Evolutionary conservation across 2,888 invertebrate genomes (phyloP).

Genomic region (Drosophila kanekoi): DNA sequence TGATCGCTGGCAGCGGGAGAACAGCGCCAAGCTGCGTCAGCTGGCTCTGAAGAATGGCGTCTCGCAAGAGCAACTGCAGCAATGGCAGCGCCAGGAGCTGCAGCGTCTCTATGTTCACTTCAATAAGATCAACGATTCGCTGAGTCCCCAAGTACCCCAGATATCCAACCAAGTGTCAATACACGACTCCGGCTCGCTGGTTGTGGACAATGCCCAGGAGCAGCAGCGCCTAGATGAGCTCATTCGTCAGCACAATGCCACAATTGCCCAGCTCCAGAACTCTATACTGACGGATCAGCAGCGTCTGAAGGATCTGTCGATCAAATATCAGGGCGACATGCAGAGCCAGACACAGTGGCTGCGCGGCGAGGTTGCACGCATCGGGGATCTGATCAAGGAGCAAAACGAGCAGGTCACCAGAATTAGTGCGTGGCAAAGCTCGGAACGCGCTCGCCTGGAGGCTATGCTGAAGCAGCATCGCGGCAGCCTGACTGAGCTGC

Average conservation of each 20-base stretch:
- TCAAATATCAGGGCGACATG: conserved; percentile 81
- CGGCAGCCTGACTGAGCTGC: conserved; percentile 79
- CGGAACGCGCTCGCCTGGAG: conserved; percentile 82
- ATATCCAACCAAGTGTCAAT: conserved; percentile 8
- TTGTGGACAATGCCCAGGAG: conserved; percentile 69
- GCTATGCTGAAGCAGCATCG: conserved; percentile 79
- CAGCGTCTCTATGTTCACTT: conserved; percentile 77
- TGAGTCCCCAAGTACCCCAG: conserved; percentile 51
- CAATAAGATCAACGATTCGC: conserved; percentile 76
- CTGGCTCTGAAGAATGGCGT: conserved; percentile 75
- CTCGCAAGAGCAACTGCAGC: conserved; percentile 74
- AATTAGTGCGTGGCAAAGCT: conserved; percentile 82
- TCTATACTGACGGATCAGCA: conserved; percentile 82
- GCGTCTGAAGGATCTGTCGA: conserved; percentile 75
- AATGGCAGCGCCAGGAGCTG: conserved; percentile 82
- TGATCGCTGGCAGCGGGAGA: conserved; percentile 82
- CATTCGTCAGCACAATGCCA: conserved; percentile 81
- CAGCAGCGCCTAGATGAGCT: conserved; percentile 78
- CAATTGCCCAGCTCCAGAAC: conserved; percentile 80
- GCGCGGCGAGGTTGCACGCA: conserved; percentile 79
- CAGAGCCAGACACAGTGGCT: conserved; percentile 83
- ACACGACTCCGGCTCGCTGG: conserved; percentile 58
- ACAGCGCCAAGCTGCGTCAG: conserved; percentile 66
- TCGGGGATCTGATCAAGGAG: conserved; percentile 77
- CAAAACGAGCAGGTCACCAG: conserved; percentile 82